Evolutionary conservation across 2,797 vertebrate genomes (phyloP).

Genomic region (Diplodus puntazzo): DNA sequence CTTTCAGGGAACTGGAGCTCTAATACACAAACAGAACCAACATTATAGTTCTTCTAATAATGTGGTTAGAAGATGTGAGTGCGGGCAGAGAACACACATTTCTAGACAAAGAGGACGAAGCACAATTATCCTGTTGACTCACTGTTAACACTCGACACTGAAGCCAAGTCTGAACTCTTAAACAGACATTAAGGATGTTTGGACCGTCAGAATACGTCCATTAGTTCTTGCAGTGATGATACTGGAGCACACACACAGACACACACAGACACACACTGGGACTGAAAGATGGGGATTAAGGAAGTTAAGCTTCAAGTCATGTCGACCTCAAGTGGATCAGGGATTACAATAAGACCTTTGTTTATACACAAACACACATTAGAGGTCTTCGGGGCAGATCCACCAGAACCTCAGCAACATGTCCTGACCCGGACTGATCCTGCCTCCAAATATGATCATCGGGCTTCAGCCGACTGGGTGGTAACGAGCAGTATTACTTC

Average conservation of each 20-base stretch:
- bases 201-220: not conserved
- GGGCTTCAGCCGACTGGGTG: not conserved
- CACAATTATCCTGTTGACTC: too few species aligned
- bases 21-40: conserved; percentile 2
- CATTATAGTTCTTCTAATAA: not conserved
- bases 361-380: conserved; percentile 12
- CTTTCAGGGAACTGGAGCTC: not conserved
- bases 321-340: not conserved
- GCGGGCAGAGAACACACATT: not conserved
- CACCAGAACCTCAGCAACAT: not conserved
- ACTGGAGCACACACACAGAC: too few species aligned
- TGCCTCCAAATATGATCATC: not conserved
- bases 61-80: not conserved
- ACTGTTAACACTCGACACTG: not conserved
- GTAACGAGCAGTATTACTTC: not conserved
- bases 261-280: not conserved
- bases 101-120: not conserved
- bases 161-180: not conserved
- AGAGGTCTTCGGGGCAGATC: conserved; percentile 1
- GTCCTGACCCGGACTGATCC: not conserved
- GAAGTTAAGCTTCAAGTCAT: not conserved
- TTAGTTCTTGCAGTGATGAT: not conserved
- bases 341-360: conserved; percentile 8
- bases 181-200: not conserved
- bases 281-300: not conserved